These are phyloP conservation scores for Lithobates sylvaticus DNA, from an alignment of 2,797 vertebrate species.

Conservation along the genomic window DNA sequence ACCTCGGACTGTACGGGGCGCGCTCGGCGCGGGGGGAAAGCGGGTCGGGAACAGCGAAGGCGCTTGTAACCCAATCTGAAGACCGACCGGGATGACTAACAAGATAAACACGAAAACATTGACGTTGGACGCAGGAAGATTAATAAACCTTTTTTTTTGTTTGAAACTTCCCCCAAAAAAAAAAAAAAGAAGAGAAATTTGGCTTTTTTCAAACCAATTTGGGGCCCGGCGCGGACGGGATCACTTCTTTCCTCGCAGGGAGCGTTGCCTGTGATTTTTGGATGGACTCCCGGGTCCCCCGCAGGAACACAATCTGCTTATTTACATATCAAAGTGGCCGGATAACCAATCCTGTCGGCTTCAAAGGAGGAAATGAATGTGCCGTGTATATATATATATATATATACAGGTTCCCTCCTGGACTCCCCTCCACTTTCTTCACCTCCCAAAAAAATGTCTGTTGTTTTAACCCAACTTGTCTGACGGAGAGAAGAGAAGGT, in stretches of 20 bases:
- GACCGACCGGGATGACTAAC: constrained; percentile 67
- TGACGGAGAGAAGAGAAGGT: constrained; percentile 17
- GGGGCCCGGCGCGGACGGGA: constrained; percentile 63
- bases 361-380: constrained; percentile 72
- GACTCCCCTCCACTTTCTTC: constrained; percentile 4
- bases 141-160: constrained; percentile 75
- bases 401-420: constrained; percentile 68
- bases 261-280: constrained; percentile 78
- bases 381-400: constrained; percentile 40
- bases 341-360: constrained; percentile 76
- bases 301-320: constrained; percentile 79
- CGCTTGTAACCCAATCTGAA: constrained; percentile 67
- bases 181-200: constrained; percentile 62
- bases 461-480: constrained; percentile 65
- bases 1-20: constrained; percentile 17
- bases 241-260: constrained; percentile 72
- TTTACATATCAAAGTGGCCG: constrained; percentile 85
- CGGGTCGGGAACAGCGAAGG: constrained; percentile 64
- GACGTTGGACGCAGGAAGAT: constrained; percentile 72
- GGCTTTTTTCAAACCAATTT: constrained; percentile 64
- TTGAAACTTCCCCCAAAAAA: constrained; percentile 66
- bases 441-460: constrained; percentile 45
- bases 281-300: constrained; percentile 74
- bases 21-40: constrained; percentile 55
- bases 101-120: constrained; percentile 77